Percentiles rank a stretch among this genome's conserved stretches.
Evolutionary conservation across 2,888 invertebrate species (phyloP).

Genomic region (Hofmannophila pseudospretella): DNA sequence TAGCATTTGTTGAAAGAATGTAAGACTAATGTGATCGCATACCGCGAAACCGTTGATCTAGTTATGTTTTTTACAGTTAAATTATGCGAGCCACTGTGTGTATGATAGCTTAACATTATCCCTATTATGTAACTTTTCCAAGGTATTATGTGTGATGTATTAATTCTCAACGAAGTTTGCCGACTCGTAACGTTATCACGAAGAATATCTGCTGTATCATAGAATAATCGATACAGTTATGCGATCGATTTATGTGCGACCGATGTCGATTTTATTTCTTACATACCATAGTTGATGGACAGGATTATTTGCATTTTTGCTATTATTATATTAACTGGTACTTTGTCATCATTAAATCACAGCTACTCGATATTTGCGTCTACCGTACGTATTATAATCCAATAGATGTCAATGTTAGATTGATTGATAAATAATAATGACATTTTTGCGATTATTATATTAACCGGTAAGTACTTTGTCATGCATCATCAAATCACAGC

Average conservation of each 20-base stretch:
- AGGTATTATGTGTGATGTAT: conserved; percentile 7
- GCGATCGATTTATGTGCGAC: neutral
- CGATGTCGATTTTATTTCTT: no score
- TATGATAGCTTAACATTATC: conserved; percentile 23
- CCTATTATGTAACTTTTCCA: conserved; percentile 13
- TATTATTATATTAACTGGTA: no score
- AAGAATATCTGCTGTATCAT: neutral
- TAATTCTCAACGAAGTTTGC: neutral
- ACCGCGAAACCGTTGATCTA: conserved; percentile 32
- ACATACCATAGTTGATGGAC: no score
- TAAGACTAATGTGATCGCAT: conserved; percentile 18
- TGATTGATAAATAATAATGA: no score
- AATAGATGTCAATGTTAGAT: no score
- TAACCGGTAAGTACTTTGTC: no score
- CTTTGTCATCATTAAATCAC: no score
- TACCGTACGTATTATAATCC: no score
- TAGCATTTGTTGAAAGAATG: conserved; percentile 3
- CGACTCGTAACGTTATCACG: neutral
- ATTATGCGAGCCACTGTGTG: conserved; percentile 19
- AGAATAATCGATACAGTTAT: neutral
- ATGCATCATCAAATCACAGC: no score
- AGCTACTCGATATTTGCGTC: no score
- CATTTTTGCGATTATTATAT: no score
- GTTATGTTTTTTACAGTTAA: conserved; percentile 26
- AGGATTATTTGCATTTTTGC: no score